Base-by-base conservation (phyloP, 2,888 invertebrate genomes). In the Macropis europaea region DNA sequence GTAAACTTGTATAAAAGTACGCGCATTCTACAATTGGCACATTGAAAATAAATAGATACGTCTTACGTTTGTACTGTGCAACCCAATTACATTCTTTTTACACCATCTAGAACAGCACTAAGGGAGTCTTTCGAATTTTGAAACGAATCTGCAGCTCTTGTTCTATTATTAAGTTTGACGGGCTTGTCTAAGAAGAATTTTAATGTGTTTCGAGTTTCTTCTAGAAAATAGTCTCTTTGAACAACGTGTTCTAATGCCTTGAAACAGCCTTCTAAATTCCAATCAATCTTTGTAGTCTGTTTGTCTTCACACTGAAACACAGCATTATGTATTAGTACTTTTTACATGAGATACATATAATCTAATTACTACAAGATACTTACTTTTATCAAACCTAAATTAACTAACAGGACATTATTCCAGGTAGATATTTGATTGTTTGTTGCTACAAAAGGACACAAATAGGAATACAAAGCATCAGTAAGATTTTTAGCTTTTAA, bases 381-480 rank as follows among this genome's bases (percentile, higher is more conserved):
- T 89, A 95, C 95, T 92, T 96, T 96, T 38, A 96, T 92, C 2
- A 96, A 90, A 0, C 93, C 94, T 11, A 95, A 88, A 52, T 93
- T 92, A 0, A 94, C 91, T 17, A 96, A 90, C 79, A 95, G 86
- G 3, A 91, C 88, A 86, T 96, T 95, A 30, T 94, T 93, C 3
- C 94, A 90, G 15, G 91, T 79, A 77, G 94, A 92, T 4, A 91
- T 85, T 70, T 91, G 89, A 22, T 92, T 90, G 38, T 91, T 88
- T 64, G 79, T 83, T 9, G 91, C 82, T 0, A 92, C 91, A 81
- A 91, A 89, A 3, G 90, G 87, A 82, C 93, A 93, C 63, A 94
- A 85, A 53, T 92, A 90, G 45, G 90, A 88, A 80, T 89, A 93
- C 47, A 94, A 85, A 64, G 67, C 81, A 85, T 93, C 92, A 6